These are phyloP conservation scores for Anthoptus insignis DNA, from an alignment of 2,888 invertebrate genomes.

Conservation along the genomic window DNA sequence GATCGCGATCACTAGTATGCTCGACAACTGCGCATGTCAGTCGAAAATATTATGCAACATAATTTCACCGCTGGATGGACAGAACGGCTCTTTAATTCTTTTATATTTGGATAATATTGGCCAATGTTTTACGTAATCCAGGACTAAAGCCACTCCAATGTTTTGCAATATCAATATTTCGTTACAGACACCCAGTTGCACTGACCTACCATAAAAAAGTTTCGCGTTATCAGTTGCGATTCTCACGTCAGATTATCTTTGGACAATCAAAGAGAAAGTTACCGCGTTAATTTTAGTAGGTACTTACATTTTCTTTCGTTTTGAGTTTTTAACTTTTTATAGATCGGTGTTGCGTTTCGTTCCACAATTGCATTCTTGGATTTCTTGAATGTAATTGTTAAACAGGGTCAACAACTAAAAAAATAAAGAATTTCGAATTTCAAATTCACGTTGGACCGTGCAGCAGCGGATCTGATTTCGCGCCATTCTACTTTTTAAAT, in stretches of 20 bases:
- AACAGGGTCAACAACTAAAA: background rate
- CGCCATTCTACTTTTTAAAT: conserved; percentile 70
- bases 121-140: conserved; percentile 77
- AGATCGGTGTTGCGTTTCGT: conserved; percentile 9
- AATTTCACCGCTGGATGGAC: conserved; percentile 69
- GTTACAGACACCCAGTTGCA: conserved; percentile 65
- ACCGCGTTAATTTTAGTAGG: conserved; percentile 17
- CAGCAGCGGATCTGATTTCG: conserved; percentile 46
- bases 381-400: conserved; percentile 2
- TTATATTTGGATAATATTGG: conserved; percentile 76
- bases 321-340: background rate
- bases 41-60: conserved; percentile 64
- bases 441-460: conserved; percentile 19
- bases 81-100: conserved; percentile 66
- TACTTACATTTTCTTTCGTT: conserved; percentile 8
- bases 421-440: background rate
- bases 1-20: too few species aligned
- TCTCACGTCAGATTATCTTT: conserved; percentile 1
- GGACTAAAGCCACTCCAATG: conserved; percentile 72
- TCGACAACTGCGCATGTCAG: conserved; percentile 51
- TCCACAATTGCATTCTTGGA: background rate
- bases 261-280: conserved; percentile 31
- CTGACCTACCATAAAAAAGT: conserved; percentile 58
- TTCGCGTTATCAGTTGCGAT: background rate
- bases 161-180: conserved; percentile 80